Percentiles rank a stretch among this genome's conserved stretches.
Conservation (phyloP, 2,888 invertebrate genomes). For the Rhagophthalmus giganteus region DNA sequence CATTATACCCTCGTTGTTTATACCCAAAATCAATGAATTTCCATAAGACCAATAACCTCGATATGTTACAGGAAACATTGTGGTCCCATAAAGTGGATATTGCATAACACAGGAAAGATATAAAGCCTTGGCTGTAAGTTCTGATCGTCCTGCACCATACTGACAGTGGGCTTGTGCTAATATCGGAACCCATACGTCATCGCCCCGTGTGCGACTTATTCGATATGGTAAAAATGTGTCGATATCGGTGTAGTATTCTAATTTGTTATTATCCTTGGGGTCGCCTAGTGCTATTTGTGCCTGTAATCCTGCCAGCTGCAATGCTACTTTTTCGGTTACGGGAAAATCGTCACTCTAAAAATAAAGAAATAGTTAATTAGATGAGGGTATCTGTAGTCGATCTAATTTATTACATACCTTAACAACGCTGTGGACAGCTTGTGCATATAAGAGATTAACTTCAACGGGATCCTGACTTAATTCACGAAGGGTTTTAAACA, state of each 20-base stretch:
- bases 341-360: slow-evolving; percentile 89
- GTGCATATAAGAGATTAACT: slow-evolving; percentile 90
- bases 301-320: slow-evolving; percentile 91
- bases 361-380: too few relatives aligned
- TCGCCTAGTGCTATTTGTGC: slow-evolving; percentile 93
- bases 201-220: slow-evolving; percentile 75
- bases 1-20: slow-evolving; percentile 89
- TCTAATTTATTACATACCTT: too few relatives aligned
- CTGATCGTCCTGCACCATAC: slow-evolving; percentile 89
- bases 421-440: slow-evolving; percentile 93
- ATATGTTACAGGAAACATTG: slow-evolving; percentile 76
- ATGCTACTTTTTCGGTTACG: slow-evolving; percentile 90
- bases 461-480: slow-evolving; percentile 94
- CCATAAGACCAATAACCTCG: slow-evolving; percentile 94
- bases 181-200: slow-evolving; percentile 86
- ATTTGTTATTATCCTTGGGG: slow-evolving; percentile 73
- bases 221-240: slow-evolving; percentile 86
- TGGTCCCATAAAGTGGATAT: slow-evolving; percentile 73
- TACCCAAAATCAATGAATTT: slow-evolving; percentile 73
- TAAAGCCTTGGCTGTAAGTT: slow-evolving; percentile 88
- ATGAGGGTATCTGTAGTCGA: too few relatives aligned
- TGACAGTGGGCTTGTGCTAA: slow-evolving; percentile 86
- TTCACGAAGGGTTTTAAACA: slow-evolving; percentile 86
- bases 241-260: slow-evolving; percentile 88
- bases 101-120: slow-evolving; percentile 96